phyloP scores from a whole-genome alignment of 2,888 invertebrate species.

The Pilophorus perplexus region DNA sequence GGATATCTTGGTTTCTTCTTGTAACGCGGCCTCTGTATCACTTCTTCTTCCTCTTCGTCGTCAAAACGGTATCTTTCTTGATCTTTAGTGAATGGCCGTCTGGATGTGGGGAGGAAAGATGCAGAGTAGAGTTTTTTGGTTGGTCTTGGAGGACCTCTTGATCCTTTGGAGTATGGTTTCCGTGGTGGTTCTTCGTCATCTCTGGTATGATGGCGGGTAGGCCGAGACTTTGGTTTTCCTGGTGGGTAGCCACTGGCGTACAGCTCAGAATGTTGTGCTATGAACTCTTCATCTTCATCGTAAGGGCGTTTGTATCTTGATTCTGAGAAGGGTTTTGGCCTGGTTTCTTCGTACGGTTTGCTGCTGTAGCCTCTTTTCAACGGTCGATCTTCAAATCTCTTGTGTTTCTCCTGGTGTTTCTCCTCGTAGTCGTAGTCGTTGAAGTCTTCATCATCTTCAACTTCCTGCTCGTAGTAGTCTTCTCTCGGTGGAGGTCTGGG shows the following conservation, averaged over 20 bases:
- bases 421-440: slow-evolving; percentile 46
- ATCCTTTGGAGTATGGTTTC: slow-evolving; percentile 5
- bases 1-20: slow-evolving; percentile 13
- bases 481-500: slow-evolving; percentile 30
- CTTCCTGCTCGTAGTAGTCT: slow-evolving; percentile 42
- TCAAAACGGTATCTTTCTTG: slow-evolving; percentile 21
- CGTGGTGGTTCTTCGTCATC: slow-evolving; percentile 24
- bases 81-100: slow-evolving; percentile 32
- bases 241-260: slow-evolving; percentile 46
- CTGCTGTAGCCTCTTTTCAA: slow-evolving; percentile 26
- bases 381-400: slow-evolving; percentile 8
- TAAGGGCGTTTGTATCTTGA: slow-evolving; percentile 16
- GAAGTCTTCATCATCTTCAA: slow-evolving; percentile 42
- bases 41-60: slow-evolving; percentile 40
- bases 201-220: slow-evolving; percentile 1
- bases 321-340: not conserved
- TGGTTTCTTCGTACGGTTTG: not conserved
- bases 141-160: not conserved
- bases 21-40: slow-evolving; percentile 6
- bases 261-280: slow-evolving; percentile 45
- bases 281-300: slow-evolving; percentile 47
- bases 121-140: slow-evolving; percentile 44
- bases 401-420: slow-evolving; percentile 16
- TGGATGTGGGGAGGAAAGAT: slow-evolving; percentile 37
- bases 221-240: slow-evolving; percentile 20